Percentiles rank a stretch among this genome's conserved stretches.
Evolutionary conservation across 2,797 vertebrate species (phyloP).

Genomic region (Ctenochaetus hawaiiensis): DNA sequence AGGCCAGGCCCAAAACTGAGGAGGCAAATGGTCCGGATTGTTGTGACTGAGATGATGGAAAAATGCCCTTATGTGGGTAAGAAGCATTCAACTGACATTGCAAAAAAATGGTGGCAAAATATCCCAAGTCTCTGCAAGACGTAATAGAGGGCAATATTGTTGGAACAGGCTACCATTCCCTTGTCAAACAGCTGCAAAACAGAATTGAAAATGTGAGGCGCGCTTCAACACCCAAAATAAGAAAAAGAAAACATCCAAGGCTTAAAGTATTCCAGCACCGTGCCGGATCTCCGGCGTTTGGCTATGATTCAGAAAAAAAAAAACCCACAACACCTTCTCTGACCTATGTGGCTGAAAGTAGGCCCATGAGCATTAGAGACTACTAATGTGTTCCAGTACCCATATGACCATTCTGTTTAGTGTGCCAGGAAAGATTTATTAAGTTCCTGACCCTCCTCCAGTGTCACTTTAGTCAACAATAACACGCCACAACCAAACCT

Average conservation of each 20-base stretch:
- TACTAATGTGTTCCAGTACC: no score
- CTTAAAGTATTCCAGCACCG: no score
- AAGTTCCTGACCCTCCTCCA: no score
- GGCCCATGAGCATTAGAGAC: no score
- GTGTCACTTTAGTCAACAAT: no score
- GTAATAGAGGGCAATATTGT: background rate
- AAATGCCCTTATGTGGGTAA: background rate
- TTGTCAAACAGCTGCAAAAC: conserved; percentile 1
- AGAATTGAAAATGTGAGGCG: background rate
- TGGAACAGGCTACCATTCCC: background rate
- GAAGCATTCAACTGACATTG: background rate
- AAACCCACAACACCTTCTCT: no score
- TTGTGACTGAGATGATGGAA: background rate
- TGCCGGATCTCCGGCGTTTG: no score
- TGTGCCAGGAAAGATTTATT: no score
- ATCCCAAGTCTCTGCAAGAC: conserved; percentile 9
- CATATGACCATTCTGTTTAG: no score
- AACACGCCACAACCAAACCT: no score
- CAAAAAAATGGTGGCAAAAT: background rate
- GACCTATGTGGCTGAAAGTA: no score
- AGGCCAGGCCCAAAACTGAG: background rate
- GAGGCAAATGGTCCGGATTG: background rate
- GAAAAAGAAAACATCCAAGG: conserved; percentile 7
- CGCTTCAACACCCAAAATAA: conserved; percentile 4
- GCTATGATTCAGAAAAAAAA: no score